Percentiles rank a stretch among this genome's conserved stretches.
phyloP scores from a whole-genome alignment of 1,140 invertebrate species.

The Diorhabda carinulata region DNA sequence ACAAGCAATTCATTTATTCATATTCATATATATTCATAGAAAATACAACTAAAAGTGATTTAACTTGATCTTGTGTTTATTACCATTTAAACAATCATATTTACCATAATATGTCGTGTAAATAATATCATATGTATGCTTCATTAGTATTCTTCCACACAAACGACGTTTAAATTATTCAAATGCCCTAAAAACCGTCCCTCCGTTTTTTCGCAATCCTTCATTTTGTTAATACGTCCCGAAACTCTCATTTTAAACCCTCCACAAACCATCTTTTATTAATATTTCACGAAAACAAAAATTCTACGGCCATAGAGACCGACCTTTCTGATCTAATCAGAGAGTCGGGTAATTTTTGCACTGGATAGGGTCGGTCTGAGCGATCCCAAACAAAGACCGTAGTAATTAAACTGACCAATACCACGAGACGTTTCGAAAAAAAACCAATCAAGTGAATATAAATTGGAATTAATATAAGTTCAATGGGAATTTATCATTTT shows the following conservation, averaged over 20 bases:
- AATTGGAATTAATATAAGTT: too few relatives aligned
- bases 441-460: too few relatives aligned
- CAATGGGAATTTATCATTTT: too few relatives aligned
- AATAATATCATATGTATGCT: not conserved
- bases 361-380: not conserved
- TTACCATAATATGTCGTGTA: not conserved
- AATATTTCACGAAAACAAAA: slow-evolving; percentile 15
- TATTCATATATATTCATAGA: too few relatives aligned
- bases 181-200: slow-evolving; percentile 1
- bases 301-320: slow-evolving; percentile 1
- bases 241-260: slow-evolving; percentile 9
- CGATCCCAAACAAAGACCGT: too few relatives aligned
- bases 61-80: too few relatives aligned
- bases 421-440: too few relatives aligned
- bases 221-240: slow-evolving; percentile 14
- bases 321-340: slow-evolving; percentile 10
- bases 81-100: too few relatives aligned
- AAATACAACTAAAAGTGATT: too few relatives aligned
- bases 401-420: too few relatives aligned
- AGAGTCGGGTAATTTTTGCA: slow-evolving; percentile 8
- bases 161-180: slow-evolving; percentile 1
- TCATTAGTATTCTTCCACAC: not conserved
- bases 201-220: slow-evolving; percentile 6
- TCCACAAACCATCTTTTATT: slow-evolving; percentile 7
- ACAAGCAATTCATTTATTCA: too few relatives aligned